Percentiles rank a stretch among this genome's conserved stretches.
Conservation (phyloP, 2,797 vertebrate species). For the Petrocephalus schoutedeni region DNA sequence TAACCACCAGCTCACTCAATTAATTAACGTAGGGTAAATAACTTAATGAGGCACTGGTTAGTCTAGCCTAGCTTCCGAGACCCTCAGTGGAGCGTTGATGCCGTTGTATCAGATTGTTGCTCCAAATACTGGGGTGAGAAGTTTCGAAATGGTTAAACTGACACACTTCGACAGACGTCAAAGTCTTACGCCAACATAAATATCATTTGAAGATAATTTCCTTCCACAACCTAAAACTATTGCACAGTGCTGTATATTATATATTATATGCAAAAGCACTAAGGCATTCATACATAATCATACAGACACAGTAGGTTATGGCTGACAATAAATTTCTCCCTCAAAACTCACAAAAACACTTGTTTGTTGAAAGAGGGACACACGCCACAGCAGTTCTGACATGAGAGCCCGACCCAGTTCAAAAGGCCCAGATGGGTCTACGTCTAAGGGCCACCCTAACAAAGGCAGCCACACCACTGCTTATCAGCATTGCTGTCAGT, state of each 20-base stretch:
- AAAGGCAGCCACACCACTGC: constrained; percentile 29
- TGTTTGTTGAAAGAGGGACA: too few species aligned
- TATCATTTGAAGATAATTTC: too few species aligned
- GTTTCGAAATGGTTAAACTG: too few species aligned
- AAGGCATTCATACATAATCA: neutral
- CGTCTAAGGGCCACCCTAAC: constrained; percentile 29
- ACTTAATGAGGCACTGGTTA: too few species aligned
- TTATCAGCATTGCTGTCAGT: constrained; percentile 45
- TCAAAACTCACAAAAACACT: neutral
- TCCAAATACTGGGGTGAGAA: too few species aligned
- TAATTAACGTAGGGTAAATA: too few species aligned
- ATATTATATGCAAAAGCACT: neutral
- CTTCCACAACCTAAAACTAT: too few species aligned
- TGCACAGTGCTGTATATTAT: neutral
- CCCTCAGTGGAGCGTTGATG: too few species aligned
- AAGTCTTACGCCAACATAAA: neutral
- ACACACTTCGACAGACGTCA: neutral
- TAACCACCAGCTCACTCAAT: too few species aligned
- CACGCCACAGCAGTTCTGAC: too few species aligned
- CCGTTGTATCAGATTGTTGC: too few species aligned
- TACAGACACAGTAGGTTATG: neutral
- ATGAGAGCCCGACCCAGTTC: neutral
- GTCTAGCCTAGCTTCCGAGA: too few species aligned
- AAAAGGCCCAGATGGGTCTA: constrained; percentile 15
- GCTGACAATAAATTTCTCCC: neutral